Evolutionary conservation across 2,113 vertebrate genomes (phyloP).

Genomic region (Tylochromis polylepis): DNA sequence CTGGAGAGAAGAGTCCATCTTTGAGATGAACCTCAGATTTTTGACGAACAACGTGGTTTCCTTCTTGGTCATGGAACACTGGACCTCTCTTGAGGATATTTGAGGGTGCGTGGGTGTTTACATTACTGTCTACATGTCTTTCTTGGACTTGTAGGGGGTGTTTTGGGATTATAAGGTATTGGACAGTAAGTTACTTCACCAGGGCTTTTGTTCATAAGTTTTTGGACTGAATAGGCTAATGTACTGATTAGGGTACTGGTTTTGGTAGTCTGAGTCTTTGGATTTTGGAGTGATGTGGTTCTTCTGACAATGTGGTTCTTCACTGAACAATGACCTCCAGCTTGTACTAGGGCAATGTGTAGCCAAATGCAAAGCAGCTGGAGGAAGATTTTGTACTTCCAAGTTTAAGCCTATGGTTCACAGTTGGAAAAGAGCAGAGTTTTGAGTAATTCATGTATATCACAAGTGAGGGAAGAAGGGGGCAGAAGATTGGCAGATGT

Average conservation of each 20-base stretch:
- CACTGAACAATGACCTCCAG: not conserved
- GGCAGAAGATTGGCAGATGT: not conserved
- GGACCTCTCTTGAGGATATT: not conserved
- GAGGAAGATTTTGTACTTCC: not conserved
- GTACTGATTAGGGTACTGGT: rapidly evolving
- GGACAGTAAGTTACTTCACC: rapidly evolving
- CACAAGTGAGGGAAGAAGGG: not conserved
- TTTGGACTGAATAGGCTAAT: not conserved
- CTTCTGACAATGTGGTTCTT: not conserved
- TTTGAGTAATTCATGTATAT: not conserved
- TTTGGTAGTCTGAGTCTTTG: not conserved
- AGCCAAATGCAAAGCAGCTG: not conserved
- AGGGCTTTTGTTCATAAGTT: not conserved
- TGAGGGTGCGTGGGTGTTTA: not conserved
- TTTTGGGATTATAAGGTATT: not conserved
- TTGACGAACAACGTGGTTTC: not conserved
- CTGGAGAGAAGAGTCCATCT: not conserved
- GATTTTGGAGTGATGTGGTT: not conserved
- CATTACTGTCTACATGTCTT: not conserved
- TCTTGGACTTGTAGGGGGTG: not conserved
- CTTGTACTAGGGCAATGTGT: not conserved
- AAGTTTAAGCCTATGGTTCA: not conserved
- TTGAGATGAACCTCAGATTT: not conserved
- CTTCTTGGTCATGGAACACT: not conserved
- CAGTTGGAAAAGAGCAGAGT: not conserved